These are phyloP conservation scores for Himalopsyche anomala DNA, from an alignment of 2,888 invertebrate genomes.

Conservation along the genomic window DNA sequence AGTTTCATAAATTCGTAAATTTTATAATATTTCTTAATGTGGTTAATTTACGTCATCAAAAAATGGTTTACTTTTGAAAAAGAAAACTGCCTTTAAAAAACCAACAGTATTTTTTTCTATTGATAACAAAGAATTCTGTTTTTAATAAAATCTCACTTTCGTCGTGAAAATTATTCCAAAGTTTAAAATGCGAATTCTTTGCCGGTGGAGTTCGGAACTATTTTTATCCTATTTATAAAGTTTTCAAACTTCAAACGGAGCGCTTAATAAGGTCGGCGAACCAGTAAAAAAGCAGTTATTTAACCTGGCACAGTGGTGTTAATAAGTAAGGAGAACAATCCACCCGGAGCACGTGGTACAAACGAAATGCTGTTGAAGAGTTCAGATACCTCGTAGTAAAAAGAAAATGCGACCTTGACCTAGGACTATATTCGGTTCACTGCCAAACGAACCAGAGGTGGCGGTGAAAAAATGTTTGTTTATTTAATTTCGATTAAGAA, in stretches of 20 bases:
- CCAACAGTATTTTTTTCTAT: too few species aligned
- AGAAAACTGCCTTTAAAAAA: too few species aligned
- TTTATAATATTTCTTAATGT: too few species aligned
- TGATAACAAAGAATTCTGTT: not conserved
- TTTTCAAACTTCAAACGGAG: constrained; percentile 45
- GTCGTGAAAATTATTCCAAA: not conserved
- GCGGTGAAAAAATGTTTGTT: constrained; percentile 35
- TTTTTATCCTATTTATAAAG: constrained; percentile 54
- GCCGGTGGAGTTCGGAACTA: constrained; percentile 49
- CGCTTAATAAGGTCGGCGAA: constrained; percentile 54
- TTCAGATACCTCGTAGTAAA: constrained; percentile 65
- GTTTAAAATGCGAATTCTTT: constrained; percentile 33
- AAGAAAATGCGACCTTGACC: constrained; percentile 66
- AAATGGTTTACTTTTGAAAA: too few species aligned
- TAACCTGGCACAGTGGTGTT: constrained; percentile 51
- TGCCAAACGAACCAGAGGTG: constrained; percentile 64
- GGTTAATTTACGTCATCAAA: too few species aligned
- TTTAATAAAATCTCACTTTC: not conserved
- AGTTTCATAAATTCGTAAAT: too few species aligned
- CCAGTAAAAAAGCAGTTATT: constrained; percentile 56
- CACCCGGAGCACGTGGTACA: constrained; percentile 58
- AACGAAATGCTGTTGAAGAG: constrained; percentile 54
- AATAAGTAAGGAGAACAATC: constrained; percentile 58
- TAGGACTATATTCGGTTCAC: constrained; percentile 65
- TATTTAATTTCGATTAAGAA: too few species aligned